A percentile compares a stretch with the other conserved stretches of the same genome.
These are phyloP conservation scores for Melieria omissa DNA, from an alignment of 2,888 invertebrate genomes.

Conservation along the genomic window DNA sequence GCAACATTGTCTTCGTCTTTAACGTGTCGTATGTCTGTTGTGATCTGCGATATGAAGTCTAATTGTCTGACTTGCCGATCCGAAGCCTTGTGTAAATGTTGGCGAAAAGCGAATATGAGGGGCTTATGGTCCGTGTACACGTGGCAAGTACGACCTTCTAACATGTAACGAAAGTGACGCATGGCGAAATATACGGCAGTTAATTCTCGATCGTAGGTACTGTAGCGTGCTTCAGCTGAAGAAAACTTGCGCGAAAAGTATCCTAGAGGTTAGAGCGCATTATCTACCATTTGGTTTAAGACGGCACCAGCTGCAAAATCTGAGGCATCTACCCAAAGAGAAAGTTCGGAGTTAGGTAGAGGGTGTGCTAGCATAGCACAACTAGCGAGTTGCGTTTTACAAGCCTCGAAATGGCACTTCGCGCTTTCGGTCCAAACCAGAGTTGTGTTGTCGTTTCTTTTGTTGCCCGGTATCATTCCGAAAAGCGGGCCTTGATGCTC, in stretches of 20 bases:
- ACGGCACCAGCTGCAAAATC: constrained; percentile 60
- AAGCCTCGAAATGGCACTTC: constrained; percentile 46
- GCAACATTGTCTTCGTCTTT: no score
- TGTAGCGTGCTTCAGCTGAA: constrained; percentile 56
- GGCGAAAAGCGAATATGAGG: no score
- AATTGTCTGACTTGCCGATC: no score
- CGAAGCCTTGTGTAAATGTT: no score
- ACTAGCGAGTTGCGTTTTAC: constrained; percentile 5
- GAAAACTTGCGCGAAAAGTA: constrained; percentile 60
- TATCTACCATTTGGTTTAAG: constrained; percentile 54
- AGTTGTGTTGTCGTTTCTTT: not conserved
- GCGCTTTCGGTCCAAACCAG: constrained; percentile 35
- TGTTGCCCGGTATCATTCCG: constrained; percentile 7
- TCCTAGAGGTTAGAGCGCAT: constrained; percentile 56
- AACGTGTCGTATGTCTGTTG: no score
- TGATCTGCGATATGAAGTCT: no score
- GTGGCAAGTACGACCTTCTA: constrained; percentile 42
- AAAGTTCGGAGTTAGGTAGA: constrained; percentile 13
- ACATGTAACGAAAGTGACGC: constrained; percentile 47
- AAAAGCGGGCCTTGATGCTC: constrained; percentile 27
- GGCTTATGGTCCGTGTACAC: constrained; percentile 46
- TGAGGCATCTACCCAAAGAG: constrained; percentile 50
- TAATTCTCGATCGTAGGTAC: constrained; percentile 62
- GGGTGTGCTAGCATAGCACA: constrained; percentile 13
- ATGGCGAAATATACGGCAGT: constrained; percentile 60